A percentile compares a stretch with the other conserved stretches of the same genome.
These are phyloP conservation scores for Pseudopleuronectes americanus DNA, from an alignment of 2,797 vertebrate species.

Conservation along the genomic window DNA sequence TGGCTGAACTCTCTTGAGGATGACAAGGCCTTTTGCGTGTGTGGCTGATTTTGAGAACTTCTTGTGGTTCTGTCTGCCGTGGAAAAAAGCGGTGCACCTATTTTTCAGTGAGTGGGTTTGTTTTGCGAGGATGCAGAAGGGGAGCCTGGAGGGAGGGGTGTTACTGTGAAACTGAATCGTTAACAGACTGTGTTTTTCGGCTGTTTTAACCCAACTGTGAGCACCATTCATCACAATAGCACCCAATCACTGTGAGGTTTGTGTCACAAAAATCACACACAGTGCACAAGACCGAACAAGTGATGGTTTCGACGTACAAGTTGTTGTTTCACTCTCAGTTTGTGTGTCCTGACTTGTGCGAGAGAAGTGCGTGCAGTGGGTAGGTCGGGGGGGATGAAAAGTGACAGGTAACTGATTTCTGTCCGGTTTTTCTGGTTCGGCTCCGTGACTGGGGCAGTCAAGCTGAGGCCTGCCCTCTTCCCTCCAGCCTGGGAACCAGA, in stretches of 20 bases:
- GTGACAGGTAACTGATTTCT: slow-evolving; percentile 82
- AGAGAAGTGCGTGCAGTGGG: slow-evolving; percentile 47
- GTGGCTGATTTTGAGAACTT: slow-evolving; percentile 36
- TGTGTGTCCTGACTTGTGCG: slow-evolving; percentile 70
- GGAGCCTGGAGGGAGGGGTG: neutral
- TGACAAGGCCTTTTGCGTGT: slow-evolving; percentile 45
- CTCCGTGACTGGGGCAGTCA: slow-evolving; percentile 68
- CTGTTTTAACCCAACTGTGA: slow-evolving; percentile 63
- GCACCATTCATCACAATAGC: slow-evolving; percentile 46
- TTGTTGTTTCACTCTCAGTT: slow-evolving; percentile 44
- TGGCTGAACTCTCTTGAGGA: slow-evolving; percentile 41
- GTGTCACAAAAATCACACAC: slow-evolving; percentile 26
- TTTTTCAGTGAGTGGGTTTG: slow-evolving; percentile 34
- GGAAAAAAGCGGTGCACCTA: slow-evolving; percentile 48
- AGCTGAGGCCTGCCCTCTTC: slow-evolving; percentile 79
- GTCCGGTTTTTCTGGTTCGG: slow-evolving; percentile 83
- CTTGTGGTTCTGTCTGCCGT: slow-evolving; percentile 15
- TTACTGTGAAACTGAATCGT: slow-evolving; percentile 58
- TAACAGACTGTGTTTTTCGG: slow-evolving; percentile 62
- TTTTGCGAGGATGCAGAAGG: slow-evolving; percentile 11
- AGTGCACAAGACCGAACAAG: slow-evolving; percentile 19
- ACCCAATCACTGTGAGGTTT: slow-evolving; percentile 25
- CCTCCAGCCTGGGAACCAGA: slow-evolving; percentile 82
- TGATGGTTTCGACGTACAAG: slow-evolving; percentile 36
- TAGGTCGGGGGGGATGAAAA: slow-evolving; percentile 44